phyloP scores from a whole-genome alignment of 2,888 invertebrate genomes.

The Amiota communis region DNA sequence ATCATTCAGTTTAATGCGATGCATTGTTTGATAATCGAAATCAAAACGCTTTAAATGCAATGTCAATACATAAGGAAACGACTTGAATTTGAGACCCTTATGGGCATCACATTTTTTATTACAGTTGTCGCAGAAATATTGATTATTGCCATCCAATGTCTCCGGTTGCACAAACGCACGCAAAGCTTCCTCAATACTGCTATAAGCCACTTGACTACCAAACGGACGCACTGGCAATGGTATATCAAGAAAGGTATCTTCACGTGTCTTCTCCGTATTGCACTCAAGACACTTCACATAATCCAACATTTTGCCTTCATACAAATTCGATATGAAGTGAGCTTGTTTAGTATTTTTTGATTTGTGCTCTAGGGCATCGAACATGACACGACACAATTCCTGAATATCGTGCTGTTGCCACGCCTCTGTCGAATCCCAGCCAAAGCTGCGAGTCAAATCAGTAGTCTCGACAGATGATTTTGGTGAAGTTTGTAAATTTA shows the following conservation, averaged over 20 bases:
- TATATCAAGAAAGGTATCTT: constrained; percentile 89
- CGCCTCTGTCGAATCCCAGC: constrained; percentile 91
- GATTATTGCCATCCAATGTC: constrained; percentile 86
- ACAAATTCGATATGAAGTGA: constrained; percentile 86
- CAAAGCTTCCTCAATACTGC: constrained; percentile 88
- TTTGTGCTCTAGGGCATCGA: constrained; percentile 89
- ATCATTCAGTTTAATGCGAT: constrained; percentile 90
- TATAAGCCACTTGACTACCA: constrained; percentile 83
- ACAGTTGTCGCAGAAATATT: constrained; percentile 90
- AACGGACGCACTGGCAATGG: constrained; percentile 89
- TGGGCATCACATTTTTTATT: constrained; percentile 90
- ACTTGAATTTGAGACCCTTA: constrained; percentile 89
- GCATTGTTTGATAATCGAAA: constrained; percentile 88
- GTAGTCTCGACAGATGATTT: constrained; percentile 89
- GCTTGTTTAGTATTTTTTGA: constrained; percentile 88
- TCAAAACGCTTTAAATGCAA: constrained; percentile 92
- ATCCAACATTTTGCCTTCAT: constrained; percentile 86
- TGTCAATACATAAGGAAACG: constrained; percentile 89
- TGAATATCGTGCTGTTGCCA: constrained; percentile 96
- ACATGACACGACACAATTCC: constrained; percentile 91
- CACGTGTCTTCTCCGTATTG: constrained; percentile 85
- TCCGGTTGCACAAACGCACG: constrained; percentile 89
- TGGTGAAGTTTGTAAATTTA: constrained; percentile 87
- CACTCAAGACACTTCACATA: constrained; percentile 92
- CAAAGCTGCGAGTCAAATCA: constrained; percentile 89